Conservation (phyloP, 2,113 vertebrate species). For the Felis catus region DNA sequence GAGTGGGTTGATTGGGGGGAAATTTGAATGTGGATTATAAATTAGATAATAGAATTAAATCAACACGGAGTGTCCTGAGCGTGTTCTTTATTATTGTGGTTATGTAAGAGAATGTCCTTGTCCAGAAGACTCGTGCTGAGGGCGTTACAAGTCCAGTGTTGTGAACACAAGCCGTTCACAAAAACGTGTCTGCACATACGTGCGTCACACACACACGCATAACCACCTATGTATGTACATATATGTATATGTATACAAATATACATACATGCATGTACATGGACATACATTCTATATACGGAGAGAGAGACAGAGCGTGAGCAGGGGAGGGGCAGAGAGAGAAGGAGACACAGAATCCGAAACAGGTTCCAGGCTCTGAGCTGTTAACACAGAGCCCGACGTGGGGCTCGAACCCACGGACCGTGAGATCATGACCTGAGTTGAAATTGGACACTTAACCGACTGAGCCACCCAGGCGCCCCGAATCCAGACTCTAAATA, state of each 20-base stretch:
- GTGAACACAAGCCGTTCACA: background rate
- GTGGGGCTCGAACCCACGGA: no score
- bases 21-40: background rate
- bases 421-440: no score
- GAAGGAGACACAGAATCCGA: no score
- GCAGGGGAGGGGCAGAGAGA: no score
- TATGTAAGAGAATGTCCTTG: background rate
- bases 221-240: fast-evolving
- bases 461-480: no score
- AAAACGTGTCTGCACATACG: no score
- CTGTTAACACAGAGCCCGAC: no score
- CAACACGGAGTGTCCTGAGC: background rate
- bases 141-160: background rate
- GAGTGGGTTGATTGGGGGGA: background rate
- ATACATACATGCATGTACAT: background rate
- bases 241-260: background rate
- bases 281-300: background rate
- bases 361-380: no score
- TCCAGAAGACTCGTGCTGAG: background rate
- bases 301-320: no score
- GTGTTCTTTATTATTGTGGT: background rate
- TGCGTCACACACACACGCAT: no score
- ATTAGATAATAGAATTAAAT: background rate
- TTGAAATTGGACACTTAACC: no score
- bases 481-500: background rate